phyloP scores from a whole-genome alignment of 2,113 vertebrate genomes.

The Halcyon senegalensis region DNA sequence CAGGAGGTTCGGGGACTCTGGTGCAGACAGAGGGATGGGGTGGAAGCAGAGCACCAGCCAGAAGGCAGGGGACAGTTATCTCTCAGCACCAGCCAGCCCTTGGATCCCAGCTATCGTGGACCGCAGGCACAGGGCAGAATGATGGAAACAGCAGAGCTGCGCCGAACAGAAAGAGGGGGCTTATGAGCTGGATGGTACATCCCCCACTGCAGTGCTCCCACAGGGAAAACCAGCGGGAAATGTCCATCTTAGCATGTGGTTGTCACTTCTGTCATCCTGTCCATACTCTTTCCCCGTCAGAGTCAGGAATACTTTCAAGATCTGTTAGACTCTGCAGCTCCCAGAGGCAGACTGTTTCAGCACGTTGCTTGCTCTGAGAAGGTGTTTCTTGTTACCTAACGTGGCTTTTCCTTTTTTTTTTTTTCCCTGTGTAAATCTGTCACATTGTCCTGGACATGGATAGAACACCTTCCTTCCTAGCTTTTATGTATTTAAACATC shows the following conservation, averaged over 20 bases:
- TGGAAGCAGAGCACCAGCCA: background rate
- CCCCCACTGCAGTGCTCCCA: background rate
- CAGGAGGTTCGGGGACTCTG: background rate
- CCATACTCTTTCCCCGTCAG: background rate
- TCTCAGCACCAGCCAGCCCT: background rate
- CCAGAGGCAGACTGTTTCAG: background rate
- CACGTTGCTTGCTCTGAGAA: background rate
- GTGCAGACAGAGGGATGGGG: background rate
- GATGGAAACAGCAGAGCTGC: background rate
- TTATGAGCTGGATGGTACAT: background rate
- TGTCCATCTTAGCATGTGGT: background rate
- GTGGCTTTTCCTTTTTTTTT: background rate
- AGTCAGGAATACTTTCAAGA: background rate
- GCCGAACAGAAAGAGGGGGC: background rate
- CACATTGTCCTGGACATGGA: background rate
- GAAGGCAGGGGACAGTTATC: background rate
- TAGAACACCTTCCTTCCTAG: background rate
- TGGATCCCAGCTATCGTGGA: background rate
- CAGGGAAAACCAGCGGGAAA: background rate
- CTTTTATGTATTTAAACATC: background rate
- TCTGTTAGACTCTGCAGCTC: background rate
- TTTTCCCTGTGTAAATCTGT: background rate
- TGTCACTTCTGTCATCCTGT: background rate
- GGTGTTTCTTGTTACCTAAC: background rate
- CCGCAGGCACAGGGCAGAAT: background rate